A percentile compares a stretch with the other conserved stretches of the same genome.
Conservation (phyloP, 1,140 invertebrate genomes). For the Nautilus pompilius region DNA sequence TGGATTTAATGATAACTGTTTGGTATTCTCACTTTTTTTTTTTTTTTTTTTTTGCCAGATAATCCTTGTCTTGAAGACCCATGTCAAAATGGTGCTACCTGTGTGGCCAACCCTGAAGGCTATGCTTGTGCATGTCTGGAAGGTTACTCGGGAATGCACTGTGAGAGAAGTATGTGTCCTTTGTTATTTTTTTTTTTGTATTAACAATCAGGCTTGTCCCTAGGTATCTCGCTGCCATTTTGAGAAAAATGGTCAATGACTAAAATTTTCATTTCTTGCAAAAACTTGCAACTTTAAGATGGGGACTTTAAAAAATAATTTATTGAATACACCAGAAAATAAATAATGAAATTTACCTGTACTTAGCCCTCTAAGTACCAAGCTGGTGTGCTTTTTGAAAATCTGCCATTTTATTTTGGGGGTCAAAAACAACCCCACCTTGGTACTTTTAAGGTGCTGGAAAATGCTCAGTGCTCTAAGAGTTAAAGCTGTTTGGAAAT, state of each 20-base stretch:
- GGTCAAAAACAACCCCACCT: too few relatives aligned
- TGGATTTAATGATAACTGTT: too few relatives aligned
- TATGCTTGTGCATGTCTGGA: constrained; percentile 76
- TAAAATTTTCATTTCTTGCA: not conserved
- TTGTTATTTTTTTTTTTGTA: not conserved
- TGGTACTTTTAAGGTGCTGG: too few relatives aligned
- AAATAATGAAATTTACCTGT: too few relatives aligned
- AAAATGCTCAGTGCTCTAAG: too few relatives aligned
- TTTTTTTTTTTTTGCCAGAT: constrained; percentile 20
- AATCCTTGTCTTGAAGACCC: constrained; percentile 53
- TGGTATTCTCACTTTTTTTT: not conserved
- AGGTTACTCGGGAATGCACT: constrained; percentile 67
- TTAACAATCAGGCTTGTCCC: not conserved
- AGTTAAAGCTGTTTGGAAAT: too few relatives aligned
- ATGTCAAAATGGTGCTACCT: constrained; percentile 91
- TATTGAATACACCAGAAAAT: too few relatives aligned
- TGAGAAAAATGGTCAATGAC: not conserved
- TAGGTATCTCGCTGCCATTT: not conserved
- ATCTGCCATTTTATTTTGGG: too few relatives aligned
- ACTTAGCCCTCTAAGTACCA: too few relatives aligned
- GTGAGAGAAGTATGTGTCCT: constrained; percentile 35
- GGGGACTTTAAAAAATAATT: too few relatives aligned
- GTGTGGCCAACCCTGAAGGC: constrained; percentile 91
- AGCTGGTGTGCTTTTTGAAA: too few relatives aligned
- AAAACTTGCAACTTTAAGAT: too few relatives aligned